Evolutionary conservation across 30 jellyfish, hydroid and myxozoan genomes (phyloP).

Genomic region (Cassiopea xamachana): DNA sequence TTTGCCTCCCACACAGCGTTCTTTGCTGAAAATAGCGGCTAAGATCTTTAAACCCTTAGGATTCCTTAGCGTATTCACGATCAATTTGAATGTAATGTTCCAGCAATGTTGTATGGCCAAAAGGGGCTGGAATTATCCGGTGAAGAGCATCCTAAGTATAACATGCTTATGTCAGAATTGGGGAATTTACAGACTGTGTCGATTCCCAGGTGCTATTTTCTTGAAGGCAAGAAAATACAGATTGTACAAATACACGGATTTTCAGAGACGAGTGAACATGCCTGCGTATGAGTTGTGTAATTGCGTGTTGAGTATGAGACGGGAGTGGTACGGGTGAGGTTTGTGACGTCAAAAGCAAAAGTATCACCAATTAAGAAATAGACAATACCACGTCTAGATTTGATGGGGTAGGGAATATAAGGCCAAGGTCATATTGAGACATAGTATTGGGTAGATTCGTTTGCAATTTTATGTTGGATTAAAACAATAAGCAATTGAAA

Average conservation of each 20-base stretch:
- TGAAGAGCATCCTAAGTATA: slow-evolving; percentile 20
- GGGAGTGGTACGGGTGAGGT: slow-evolving; percentile 47
- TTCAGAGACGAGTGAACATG: slow-evolving; percentile 75
- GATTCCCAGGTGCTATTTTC: slow-evolving; percentile 33
- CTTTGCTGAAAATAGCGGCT: slow-evolving; percentile 77
- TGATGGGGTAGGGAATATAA: slow-evolving; percentile 63
- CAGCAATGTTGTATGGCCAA: slow-evolving; percentile 73
- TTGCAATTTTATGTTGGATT: slow-evolving; percentile 78
- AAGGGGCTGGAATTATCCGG: slow-evolving; percentile 59
- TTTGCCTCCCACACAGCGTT: slow-evolving; percentile 65
- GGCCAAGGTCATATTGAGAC: slow-evolving; percentile 22
- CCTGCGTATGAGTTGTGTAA: slow-evolving; percentile 72
- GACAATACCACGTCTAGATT: slow-evolving; percentile 76
- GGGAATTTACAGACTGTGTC: slow-evolving; percentile 2
- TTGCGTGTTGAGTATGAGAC: slow-evolving; percentile 49
- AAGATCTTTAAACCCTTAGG: slow-evolving; percentile 88
- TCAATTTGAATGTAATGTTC: slow-evolving; percentile 61
- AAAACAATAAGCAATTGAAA: no score
- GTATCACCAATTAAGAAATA: slow-evolving; percentile 71
- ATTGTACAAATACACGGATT: slow-evolving; percentile 73
- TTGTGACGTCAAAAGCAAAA: no score
- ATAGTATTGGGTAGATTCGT: slow-evolving; percentile 76
- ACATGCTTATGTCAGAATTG: slow-evolving; percentile 34
- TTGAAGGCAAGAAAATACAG: background rate
- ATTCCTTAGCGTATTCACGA: slow-evolving; percentile 39